Evolutionary conservation across 1,140 invertebrate species (phyloP).

Genomic region (Colletes gigas): DNA sequence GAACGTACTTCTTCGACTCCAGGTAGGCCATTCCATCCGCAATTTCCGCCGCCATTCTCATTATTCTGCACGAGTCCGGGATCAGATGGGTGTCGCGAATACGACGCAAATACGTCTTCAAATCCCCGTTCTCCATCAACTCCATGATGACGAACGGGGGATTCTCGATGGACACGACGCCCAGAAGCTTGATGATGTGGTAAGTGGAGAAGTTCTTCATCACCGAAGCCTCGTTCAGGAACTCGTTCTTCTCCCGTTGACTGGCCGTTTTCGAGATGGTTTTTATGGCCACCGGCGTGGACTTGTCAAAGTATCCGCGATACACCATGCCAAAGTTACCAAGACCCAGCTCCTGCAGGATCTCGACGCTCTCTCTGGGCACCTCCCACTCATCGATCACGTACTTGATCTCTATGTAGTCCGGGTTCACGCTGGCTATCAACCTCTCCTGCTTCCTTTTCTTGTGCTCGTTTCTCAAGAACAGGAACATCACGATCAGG

Average conservation of each 20-base stretch:
- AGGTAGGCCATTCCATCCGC: constrained; percentile 92
- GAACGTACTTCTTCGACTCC: constrained; percentile 87
- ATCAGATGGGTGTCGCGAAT: constrained; percentile 71
- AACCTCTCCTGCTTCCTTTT: constrained; percentile 67
- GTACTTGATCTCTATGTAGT: constrained; percentile 80
- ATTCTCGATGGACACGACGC: constrained; percentile 86
- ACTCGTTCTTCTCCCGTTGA: constrained; percentile 82
- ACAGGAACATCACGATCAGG: not conserved
- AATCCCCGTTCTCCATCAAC: constrained; percentile 87
- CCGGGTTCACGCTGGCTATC: constrained; percentile 75
- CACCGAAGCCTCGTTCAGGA: constrained; percentile 85
- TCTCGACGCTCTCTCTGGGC: constrained; percentile 81
- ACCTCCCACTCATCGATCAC: constrained; percentile 87
- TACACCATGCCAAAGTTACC: constrained; percentile 89
- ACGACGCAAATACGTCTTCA: constrained; percentile 85
- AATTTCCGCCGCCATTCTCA: constrained; percentile 88
- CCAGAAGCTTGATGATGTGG: constrained; percentile 87
- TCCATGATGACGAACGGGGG: constrained; percentile 89
- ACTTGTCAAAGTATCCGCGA: constrained; percentile 79
- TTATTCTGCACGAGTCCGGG: constrained; percentile 76
- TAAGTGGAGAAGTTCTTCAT: constrained; percentile 83
- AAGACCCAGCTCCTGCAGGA: constrained; percentile 84
- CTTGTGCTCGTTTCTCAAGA: constrained; percentile 47
- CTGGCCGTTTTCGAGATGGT: constrained; percentile 83
- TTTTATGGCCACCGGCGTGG: constrained; percentile 85